Evolutionary conservation across 2,888 invertebrate species (phyloP).

Genomic region (Bombylius discolor): DNA sequence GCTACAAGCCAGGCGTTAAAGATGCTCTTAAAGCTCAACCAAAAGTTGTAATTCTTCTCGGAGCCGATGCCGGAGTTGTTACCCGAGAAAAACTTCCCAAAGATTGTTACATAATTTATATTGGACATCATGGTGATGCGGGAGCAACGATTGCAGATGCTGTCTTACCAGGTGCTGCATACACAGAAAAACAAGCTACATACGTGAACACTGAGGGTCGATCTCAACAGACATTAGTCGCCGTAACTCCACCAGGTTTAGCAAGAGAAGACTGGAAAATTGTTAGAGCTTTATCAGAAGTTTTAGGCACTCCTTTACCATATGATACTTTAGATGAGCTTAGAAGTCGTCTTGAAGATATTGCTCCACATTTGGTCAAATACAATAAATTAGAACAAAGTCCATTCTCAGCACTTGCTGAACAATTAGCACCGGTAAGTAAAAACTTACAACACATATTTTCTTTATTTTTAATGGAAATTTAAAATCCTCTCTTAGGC

Average conservation of each 20-base stretch:
- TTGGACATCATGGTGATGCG: slow-evolving; percentile 90
- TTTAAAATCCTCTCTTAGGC: slow-evolving; percentile 22
- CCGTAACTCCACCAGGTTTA: slow-evolving; percentile 81
- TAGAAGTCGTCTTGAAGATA: slow-evolving; percentile 63
- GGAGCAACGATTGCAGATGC: slow-evolving; percentile 90
- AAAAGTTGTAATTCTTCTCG: slow-evolving; percentile 75
- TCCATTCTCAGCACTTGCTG: slow-evolving; percentile 69
- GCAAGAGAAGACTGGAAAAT: slow-evolving; percentile 99
- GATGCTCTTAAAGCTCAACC: slow-evolving; percentile 52
- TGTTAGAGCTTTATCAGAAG: slow-evolving; percentile 89
- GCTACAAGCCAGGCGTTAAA: slow-evolving; percentile 66
- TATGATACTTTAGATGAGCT: slow-evolving; percentile 81
- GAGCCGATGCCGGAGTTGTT: slow-evolving; percentile 82
- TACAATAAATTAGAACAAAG: slow-evolving; percentile 76
- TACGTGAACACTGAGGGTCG: slow-evolving; percentile 98
- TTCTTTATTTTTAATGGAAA: background rate
- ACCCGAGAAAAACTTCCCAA: slow-evolving; percentile 63
- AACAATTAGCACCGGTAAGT: slow-evolving; percentile 53
- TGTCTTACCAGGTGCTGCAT: slow-evolving; percentile 90
- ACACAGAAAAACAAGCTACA: slow-evolving; percentile 96
- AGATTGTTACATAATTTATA: slow-evolving; percentile 79
- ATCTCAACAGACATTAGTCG: slow-evolving; percentile 77
- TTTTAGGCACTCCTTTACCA: slow-evolving; percentile 56
- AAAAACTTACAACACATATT: background rate
- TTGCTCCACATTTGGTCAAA: slow-evolving; percentile 78